A percentile compares a stretch with the other conserved stretches of the same genome.
phyloP scores from a whole-genome alignment of 2,113 vertebrate genomes.

The Dromiciops gliroides region DNA sequence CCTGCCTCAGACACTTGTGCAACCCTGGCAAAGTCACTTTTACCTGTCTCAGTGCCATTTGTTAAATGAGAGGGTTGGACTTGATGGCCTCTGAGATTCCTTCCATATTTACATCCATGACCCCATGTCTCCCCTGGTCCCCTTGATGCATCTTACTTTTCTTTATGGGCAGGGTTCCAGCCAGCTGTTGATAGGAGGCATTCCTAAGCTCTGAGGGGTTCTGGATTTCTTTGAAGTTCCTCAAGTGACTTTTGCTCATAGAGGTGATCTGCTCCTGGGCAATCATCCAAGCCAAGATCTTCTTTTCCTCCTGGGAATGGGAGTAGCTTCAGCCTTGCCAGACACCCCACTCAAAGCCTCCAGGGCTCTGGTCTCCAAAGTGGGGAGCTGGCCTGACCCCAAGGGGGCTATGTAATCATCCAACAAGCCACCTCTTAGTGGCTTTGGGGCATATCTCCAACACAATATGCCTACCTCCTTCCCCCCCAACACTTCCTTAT shows the following conservation, averaged over 20 bases:
- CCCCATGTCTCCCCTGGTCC: not conserved
- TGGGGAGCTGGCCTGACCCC: not conserved
- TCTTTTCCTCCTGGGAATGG: constrained; percentile 58
- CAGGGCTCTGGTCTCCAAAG: not conserved
- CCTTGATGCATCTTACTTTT: constrained; percentile 80
- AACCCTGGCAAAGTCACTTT: not conserved
- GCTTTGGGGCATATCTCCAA: not conserved
- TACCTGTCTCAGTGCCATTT: not conserved
- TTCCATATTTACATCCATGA: not conserved
- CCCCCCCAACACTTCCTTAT: not conserved
- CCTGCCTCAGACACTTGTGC: not conserved
- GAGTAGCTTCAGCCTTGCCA: not conserved
- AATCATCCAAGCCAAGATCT: constrained; percentile 25
- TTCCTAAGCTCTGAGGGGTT: constrained; percentile 32
- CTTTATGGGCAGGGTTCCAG: constrained; percentile 61
- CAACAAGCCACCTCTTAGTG: not conserved
- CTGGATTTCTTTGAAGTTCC: constrained; percentile 54
- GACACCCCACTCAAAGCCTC: not conserved
- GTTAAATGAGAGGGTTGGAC: not conserved
- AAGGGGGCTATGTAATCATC: not conserved
- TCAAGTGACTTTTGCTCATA: constrained; percentile 17
- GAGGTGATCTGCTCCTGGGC: constrained; percentile 45
- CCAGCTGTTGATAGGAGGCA: constrained; percentile 74
- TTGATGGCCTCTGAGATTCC: not conserved
- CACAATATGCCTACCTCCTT: not conserved